Conservation (phyloP, 1,140 invertebrate species). For the Camponotus floridanus region DNA sequence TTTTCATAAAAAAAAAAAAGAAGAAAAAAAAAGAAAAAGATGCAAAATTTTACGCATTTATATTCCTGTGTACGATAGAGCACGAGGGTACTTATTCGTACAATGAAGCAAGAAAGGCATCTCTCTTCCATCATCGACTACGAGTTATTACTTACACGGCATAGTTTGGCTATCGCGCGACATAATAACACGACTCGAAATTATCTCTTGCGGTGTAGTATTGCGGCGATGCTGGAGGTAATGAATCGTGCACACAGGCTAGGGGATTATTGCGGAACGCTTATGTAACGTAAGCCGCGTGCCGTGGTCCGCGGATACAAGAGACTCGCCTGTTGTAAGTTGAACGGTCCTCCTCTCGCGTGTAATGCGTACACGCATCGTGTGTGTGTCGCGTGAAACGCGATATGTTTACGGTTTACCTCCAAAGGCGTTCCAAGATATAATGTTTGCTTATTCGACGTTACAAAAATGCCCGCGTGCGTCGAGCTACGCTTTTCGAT, state of each 20-base stretch:
- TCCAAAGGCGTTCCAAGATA: constrained; percentile 49
- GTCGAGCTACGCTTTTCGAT: constrained; percentile 12
- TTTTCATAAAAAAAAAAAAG: background rate
- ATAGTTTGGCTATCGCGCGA: constrained; percentile 56
- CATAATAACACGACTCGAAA: constrained; percentile 56
- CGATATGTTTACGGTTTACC: constrained; percentile 67
- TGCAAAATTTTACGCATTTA: background rate
- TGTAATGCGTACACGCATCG: constrained; percentile 48
- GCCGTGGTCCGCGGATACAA: constrained; percentile 48
- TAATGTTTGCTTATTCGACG: constrained; percentile 67
- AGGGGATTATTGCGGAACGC: constrained; percentile 58
- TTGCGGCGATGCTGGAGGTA: constrained; percentile 57
- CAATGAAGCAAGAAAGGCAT: constrained; percentile 4
- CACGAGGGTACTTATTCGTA: background rate
- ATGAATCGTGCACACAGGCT: constrained; percentile 58
- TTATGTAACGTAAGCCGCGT: constrained; percentile 59
- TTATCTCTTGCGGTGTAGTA: constrained; percentile 56
- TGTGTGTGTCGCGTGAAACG: constrained; percentile 58
- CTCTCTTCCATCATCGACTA: constrained; percentile 26
- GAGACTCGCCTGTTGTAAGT: constrained; percentile 55
- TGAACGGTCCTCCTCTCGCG: constrained; percentile 33
- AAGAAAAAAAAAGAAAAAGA: too few species aligned
- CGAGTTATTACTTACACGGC: constrained; percentile 49
- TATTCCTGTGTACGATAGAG: background rate
- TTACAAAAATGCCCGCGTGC: constrained; percentile 19